Conservation (phyloP, 2,113 vertebrate species). For the Amphiprion percula region DNA sequence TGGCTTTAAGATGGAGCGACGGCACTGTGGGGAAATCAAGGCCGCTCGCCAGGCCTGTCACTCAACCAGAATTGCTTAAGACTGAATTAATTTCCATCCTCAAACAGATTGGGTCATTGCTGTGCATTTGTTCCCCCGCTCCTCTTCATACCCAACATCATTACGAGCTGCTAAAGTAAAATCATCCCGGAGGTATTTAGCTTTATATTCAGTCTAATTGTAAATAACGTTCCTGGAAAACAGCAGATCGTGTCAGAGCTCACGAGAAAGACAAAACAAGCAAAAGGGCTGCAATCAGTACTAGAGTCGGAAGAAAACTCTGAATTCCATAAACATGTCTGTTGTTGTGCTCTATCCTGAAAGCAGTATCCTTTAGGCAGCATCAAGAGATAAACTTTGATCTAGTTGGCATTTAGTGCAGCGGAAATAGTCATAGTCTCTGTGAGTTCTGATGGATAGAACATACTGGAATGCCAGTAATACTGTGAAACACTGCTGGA, state of each 20-base stretch:
- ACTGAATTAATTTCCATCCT: slow-evolving; percentile 72
- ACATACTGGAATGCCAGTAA: slow-evolving; percentile 11
- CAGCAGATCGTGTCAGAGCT: not conserved
- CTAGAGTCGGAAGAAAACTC: not conserved
- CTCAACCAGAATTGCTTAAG: slow-evolving; percentile 66
- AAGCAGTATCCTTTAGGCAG: slow-evolving; percentile 32
- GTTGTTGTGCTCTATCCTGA: not conserved
- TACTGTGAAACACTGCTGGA: not conserved
- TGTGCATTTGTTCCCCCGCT: slow-evolving; percentile 25
- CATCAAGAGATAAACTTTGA: slow-evolving; percentile 19
- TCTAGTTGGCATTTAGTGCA: not conserved
- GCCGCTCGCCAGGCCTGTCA: slow-evolving; percentile 63
- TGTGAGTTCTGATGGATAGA: slow-evolving; percentile 1
- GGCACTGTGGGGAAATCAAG: slow-evolving; percentile 66
- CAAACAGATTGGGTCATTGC: slow-evolving; percentile 45
- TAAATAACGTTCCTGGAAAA: slow-evolving; percentile 7
- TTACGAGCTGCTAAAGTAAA: not conserved
- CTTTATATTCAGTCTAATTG: not conserved
- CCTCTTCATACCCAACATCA: not conserved
- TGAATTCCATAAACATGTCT: slow-evolving; percentile 15
- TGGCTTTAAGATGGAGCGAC: slow-evolving; percentile 56
- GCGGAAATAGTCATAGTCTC: slow-evolving; percentile 1
- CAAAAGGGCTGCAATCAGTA: not conserved
- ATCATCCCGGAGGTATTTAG: not conserved
- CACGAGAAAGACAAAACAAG: not conserved